Base-by-base conservation (phyloP, 2,797 vertebrate species). In the Poecilia wingei region DNA sequence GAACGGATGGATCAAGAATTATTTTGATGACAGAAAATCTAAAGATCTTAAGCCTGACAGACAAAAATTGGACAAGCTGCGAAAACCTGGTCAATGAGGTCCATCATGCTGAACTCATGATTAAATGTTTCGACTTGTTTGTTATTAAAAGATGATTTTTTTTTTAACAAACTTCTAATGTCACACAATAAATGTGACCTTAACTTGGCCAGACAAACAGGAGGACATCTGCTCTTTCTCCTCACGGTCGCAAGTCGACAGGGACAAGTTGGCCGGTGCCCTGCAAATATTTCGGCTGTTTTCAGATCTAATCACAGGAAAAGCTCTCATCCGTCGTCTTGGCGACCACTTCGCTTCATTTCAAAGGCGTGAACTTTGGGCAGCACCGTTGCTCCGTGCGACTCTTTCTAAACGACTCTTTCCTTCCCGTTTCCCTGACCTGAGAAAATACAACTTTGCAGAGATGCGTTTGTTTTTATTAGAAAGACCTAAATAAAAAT, bases 271-370 rank as follows among this genome's bases (percentile, higher is more conserved):
- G 3, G 61, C 18, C 18, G 18, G 22, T 39, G 61, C 33, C 31
- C 33, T 66, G 61, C 61, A 66, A 39, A 39, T n/a, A 69, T 43
- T 69, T 43, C 1, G 6, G 39, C 66, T 69, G 66, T n/a, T 69
- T 70, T 45, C 41, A 45, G 41, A 70, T 74, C 49, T 74, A 41
- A 74, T 39, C 49, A 73, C 31, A 73, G 57, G 6, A 31, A 55
- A 75, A 51, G 33, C 72, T 59, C 39, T 41, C 4, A 55, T 47
- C 5, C 6, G 22, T 74, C 51, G 18, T 53, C 46, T 0, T 45
- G 41, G 47, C 68, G n/a, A 79, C 64, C 72, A 36, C 71, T 57
- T 53, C 8, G 55, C 70, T 51, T 61, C 45, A 43, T 25, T 66
- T 74, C 72, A 74, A 0, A 20, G 10, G 28, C 36, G 36, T 9